Evolutionary conservation across 2,888 invertebrate species (phyloP), one percentile per base, ranked within the genome.

Genomic region (Tipula vernalis): DNA sequence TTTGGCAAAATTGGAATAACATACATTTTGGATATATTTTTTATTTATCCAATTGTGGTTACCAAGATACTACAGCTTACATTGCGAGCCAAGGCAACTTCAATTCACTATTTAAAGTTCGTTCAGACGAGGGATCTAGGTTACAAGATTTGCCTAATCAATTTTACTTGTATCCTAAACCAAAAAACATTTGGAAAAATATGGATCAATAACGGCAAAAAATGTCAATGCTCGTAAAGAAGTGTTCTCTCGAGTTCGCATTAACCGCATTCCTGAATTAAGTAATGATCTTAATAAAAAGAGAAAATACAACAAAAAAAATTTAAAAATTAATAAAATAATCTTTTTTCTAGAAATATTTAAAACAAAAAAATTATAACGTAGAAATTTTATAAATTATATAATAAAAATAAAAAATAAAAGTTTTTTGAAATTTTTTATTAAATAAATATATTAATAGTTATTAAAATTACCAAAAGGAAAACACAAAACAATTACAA

Each of bases 331-430:
- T 57, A 28, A 71, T 71, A 71, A 71, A 71, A 51, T 15, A 51
- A 71, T 71, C 71, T 71, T 71, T 57, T 71, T 71, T 71, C 71
- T 71, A 71, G 71, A 71, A 71, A 71, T 71, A 71, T 71, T 71
- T 28, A 28, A 71, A 71, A 71, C 10, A 3, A 51, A 51, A 13
- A 71, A 28, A 71, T 71, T 71, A 71, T 28, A 28, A 71, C 28
- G 71, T 71, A 71, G 71, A 71, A 18, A 71, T 71, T 71, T 71
- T 71, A 71, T 71, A 71, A 71, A 71, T 71, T 71, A 71, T 71
- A 71, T 71, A 28, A 71, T 28, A 71, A 71, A 57, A 57, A 51
- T 4, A 6, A 57, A 57, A 18, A 71, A n/a, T n/a, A 71, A 71
- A 71, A 28, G 10, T 71, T 71, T 71, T 71, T 71, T 28, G 28